Conservation (phyloP, 2,113 vertebrate genomes). For the Hyperoodon ampullatus region DNA sequence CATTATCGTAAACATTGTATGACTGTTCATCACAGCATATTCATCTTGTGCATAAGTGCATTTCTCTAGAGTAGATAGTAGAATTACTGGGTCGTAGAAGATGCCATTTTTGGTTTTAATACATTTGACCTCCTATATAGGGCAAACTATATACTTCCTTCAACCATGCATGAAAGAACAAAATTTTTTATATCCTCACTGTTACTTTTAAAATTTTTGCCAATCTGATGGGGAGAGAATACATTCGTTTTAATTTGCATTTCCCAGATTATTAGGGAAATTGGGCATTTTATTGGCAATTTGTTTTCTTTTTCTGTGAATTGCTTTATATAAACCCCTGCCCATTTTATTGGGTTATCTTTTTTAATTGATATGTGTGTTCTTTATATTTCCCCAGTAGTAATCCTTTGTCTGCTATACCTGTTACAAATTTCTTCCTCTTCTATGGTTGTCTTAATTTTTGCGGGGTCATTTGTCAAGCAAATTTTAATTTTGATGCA, state of each 20-base stretch:
- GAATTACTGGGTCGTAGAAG: not conserved
- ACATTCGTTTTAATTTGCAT: not conserved
- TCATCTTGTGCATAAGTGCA: not conserved
- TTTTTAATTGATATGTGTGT: not conserved
- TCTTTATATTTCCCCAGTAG: not conserved
- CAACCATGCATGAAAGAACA: not conserved
- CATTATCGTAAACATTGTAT: not conserved
- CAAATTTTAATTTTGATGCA: not conserved
- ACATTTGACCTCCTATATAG: not conserved
- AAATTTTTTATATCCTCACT: not conserved
- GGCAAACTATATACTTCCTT: not conserved
- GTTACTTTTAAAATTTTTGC: not conserved
- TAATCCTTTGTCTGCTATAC: not conserved
- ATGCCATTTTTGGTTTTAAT: not conserved
- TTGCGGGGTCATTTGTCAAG: not conserved
- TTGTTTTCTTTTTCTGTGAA: not conserved
- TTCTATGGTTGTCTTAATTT: not conserved
- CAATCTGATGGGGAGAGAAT: not conserved
- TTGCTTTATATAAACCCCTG: not conserved
- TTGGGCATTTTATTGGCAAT: not conserved
- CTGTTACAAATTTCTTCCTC: not conserved
- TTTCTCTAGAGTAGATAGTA: not conserved
- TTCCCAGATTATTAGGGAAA: not conserved
- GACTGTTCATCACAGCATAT: not conserved
- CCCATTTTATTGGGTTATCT: not conserved